These are phyloP conservation scores for Bacillus rossius DNA, from an alignment of 1,140 invertebrate genomes.

Conservation along the genomic window DNA sequence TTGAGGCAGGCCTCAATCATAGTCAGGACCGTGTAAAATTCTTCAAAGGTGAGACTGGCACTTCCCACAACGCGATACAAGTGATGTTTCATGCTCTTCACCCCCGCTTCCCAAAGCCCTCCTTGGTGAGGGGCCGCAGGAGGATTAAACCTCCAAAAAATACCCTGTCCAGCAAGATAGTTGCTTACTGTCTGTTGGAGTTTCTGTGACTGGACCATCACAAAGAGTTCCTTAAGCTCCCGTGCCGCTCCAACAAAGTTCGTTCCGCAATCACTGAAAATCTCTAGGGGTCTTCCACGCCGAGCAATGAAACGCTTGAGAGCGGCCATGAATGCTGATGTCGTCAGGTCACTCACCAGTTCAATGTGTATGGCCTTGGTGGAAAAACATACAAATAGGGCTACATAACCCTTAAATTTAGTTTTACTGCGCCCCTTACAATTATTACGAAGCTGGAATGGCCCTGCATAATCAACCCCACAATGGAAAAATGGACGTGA, in stretches of 20 bases:
- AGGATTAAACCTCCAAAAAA: constrained; percentile 39
- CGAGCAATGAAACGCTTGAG: constrained; percentile 22
- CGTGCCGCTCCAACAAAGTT: constrained; percentile 32
- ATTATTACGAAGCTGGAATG: too few relatives aligned
- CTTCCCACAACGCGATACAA: constrained; percentile 11
- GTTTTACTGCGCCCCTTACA: too few relatives aligned
- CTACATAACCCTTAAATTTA: constrained; percentile 19
- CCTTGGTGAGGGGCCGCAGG: constrained; percentile 37
- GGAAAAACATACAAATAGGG: constrained; percentile 22
- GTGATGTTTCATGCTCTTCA: constrained; percentile 26
- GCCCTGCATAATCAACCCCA: too few relatives aligned
- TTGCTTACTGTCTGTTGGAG: background rate
- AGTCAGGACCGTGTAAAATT: constrained; percentile 30
- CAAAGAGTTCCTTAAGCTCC: background rate
- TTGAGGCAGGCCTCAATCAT: constrained; percentile 32
- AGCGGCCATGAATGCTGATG: constrained; percentile 21
- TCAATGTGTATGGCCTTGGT: constrained; percentile 34
- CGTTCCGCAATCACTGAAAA: constrained; percentile 34
- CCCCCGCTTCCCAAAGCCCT: constrained; percentile 37
- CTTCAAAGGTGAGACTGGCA: constrained; percentile 24
- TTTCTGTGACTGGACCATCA: background rate
- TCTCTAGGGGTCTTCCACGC: constrained; percentile 18
- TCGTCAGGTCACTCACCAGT: too few relatives aligned
- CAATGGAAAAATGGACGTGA: too few relatives aligned
- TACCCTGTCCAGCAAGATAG: constrained; percentile 15